Conservation (phyloP, 2,113 vertebrate species). For the Macroglossus sobrinus region DNA sequence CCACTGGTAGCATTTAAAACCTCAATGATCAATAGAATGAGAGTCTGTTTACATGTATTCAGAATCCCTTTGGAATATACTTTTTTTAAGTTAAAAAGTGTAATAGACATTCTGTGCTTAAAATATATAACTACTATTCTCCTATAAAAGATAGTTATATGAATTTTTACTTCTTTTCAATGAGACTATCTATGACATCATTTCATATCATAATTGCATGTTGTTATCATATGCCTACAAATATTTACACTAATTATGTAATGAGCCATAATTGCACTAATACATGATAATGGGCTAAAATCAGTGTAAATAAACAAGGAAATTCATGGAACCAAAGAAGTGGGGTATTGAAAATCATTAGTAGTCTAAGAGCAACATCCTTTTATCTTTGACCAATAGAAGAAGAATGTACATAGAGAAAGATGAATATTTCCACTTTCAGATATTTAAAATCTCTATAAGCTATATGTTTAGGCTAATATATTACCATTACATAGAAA, state of each 20-base stretch:
- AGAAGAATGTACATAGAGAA: not conserved
- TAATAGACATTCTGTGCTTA: not conserved
- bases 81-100: not conserved
- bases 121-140: not conserved
- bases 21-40: not conserved
- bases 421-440: not conserved
- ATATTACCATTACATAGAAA: not conserved
- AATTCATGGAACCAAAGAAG: slow-evolving; percentile 55
- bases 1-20: not conserved
- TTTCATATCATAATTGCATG: slow-evolving; percentile 66
- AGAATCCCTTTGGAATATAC: not conserved
- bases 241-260: slow-evolving; percentile 80
- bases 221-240: slow-evolving; percentile 71
- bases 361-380: not conserved
- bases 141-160: slow-evolving; percentile 4
- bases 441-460: not conserved
- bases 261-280: slow-evolving; percentile 83
- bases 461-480: not conserved
- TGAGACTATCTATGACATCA: slow-evolving; percentile 39
- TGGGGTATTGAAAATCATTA: slow-evolving; percentile 31
- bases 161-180: slow-evolving; percentile 18
- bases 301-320: slow-evolving; percentile 76
- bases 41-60: not conserved
- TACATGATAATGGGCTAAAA: slow-evolving; percentile 79
- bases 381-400: not conserved